These are phyloP conservation scores for Eupithecia pulchellata DNA, from an alignment of 2,888 invertebrate species.

Conservation along the genomic window DNA sequence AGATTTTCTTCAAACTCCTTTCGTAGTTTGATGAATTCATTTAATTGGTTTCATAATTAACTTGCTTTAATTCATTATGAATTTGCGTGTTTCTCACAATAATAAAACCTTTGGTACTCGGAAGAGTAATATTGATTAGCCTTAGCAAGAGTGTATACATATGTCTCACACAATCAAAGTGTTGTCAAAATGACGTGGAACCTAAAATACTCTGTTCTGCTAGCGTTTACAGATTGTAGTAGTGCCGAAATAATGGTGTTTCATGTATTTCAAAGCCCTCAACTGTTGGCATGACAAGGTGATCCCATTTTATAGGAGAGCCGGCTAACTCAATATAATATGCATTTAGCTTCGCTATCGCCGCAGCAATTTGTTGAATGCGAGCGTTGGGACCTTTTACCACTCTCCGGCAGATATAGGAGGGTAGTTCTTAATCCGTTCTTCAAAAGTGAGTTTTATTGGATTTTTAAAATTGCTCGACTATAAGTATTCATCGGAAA, in stretches of 20 bases:
- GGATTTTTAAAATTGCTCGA: background rate
- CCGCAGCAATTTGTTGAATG: conserved; percentile 57
- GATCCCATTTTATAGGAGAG: conserved; percentile 54
- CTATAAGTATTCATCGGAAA: background rate
- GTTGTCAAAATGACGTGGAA: no score
- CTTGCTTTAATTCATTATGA: no score
- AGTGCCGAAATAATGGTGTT: background rate
- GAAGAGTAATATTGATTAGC: no score
- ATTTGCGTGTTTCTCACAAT: no score
- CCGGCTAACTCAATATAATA: conserved; percentile 51
- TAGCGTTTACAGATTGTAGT: background rate
- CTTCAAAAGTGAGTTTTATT: background rate
- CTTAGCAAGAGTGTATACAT: no score
- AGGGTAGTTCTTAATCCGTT: conserved; percentile 16
- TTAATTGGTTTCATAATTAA: no score
- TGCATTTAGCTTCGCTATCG: conserved; percentile 50
- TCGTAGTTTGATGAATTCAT: no score
- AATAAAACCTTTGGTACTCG: no score
- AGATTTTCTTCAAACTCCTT: no score
- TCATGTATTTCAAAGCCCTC: conserved; percentile 13
- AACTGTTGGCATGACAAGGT: conserved; percentile 45
- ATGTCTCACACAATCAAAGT: no score
- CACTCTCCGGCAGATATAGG: conserved; percentile 39
- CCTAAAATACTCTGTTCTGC: no score
- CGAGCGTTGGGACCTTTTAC: conserved; percentile 53